phyloP scores from a whole-genome alignment of 2,888 invertebrate species.

The Microctonus aethiopoides region DNA sequence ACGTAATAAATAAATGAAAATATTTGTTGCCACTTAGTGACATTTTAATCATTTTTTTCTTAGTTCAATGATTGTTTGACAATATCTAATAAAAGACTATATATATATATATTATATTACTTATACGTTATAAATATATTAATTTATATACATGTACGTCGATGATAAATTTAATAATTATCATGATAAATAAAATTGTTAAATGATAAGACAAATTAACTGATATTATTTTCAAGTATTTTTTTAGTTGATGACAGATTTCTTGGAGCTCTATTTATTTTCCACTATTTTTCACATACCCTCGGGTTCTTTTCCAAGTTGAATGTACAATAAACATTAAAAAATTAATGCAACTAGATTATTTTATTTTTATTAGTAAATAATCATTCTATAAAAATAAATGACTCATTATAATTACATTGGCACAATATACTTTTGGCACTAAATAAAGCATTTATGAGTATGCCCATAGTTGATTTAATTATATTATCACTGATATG shows the following conservation, averaged over 20 bases:
- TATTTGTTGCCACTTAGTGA: not conserved
- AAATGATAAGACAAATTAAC: not conserved
- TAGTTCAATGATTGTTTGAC: conserved; percentile 22
- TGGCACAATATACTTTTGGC: no score
- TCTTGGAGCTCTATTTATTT: not conserved
- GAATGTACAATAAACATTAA: no score
- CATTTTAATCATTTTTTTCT: conserved; percentile 5
- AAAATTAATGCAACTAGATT: no score
- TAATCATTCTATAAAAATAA: no score
- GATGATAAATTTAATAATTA: not conserved
- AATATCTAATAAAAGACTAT: conserved; percentile 1
- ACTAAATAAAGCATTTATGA: conserved; percentile 64
- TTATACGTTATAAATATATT: not conserved
- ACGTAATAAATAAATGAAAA: conserved; percentile 63
- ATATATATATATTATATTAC: conserved; percentile 1
- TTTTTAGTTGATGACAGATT: not conserved
- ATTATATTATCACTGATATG: not conserved
- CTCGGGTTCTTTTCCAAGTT: not conserved
- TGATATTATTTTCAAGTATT: not conserved
- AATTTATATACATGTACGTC: not conserved
- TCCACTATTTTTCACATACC: not conserved
- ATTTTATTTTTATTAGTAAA: no score
- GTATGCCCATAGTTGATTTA: conserved; percentile 6
- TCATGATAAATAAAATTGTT: not conserved
- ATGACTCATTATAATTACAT: no score